Percentiles rank a stretch among this genome's conserved stretches.
These are phyloP conservation scores for Sebastes reedi DNA, from an alignment of 2,797 vertebrate species.

Conservation along the genomic window DNA sequence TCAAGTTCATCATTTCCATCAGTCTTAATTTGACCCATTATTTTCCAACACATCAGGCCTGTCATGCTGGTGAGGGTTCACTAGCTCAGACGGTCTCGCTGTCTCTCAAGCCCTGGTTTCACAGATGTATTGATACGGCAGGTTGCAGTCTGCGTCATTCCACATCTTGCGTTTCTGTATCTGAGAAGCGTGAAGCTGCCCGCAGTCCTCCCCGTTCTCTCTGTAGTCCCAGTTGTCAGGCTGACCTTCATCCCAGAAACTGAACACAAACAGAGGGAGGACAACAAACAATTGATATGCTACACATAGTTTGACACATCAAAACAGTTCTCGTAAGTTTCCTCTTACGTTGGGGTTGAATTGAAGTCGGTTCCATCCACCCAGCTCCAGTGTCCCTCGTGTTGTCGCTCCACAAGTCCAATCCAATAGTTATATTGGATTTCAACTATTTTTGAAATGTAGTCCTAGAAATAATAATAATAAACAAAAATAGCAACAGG, in stretches of 20 bases:
- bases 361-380: slow-evolving; percentile 75
- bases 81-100: not conserved
- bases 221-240: slow-evolving; percentile 75
- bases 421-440: slow-evolving; percentile 64
- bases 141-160: slow-evolving; percentile 76
- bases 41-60: not conserved
- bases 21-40: not conserved
- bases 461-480: slow-evolving; percentile 57
- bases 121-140: slow-evolving; percentile 63
- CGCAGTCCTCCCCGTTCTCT: slow-evolving; percentile 78
- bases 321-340: not conserved
- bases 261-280: slow-evolving; percentile 28
- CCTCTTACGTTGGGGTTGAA: slow-evolving; percentile 64
- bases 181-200: slow-evolving; percentile 46
- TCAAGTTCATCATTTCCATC: not conserved
- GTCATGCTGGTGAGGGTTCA: not conserved
- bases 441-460: slow-evolving; percentile 57
- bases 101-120: slow-evolving; percentile 44
- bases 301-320: not conserved
- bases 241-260: slow-evolving; percentile 74
- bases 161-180: slow-evolving; percentile 43
- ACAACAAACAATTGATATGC: not conserved
- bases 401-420: slow-evolving; percentile 74
- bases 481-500: not conserved
- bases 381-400: slow-evolving; percentile 77